Base-by-base conservation (phyloP, 53 echinoderm and acorn worm genomes). In the Pentamera pediparva region DNA sequence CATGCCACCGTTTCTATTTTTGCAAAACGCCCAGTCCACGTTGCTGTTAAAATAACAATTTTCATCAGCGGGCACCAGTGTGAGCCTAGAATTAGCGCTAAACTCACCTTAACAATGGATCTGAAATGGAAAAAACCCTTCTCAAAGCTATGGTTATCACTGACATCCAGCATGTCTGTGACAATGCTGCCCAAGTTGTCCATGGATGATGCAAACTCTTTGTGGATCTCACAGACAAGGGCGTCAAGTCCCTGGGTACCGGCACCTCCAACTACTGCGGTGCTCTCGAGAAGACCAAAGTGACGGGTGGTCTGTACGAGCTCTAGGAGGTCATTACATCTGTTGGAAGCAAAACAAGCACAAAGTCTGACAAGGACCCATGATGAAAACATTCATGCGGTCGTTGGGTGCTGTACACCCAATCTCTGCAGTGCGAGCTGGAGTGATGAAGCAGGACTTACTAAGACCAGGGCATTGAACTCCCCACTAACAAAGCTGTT, bases 181-280 rank as follows among this genome's bases (percentile, higher is more conserved):
- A 95, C 95, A 37, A 90, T 81, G 36, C 76, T 61, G 1, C 87
- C 85, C 35, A 95, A 95, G 32, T 74, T 80, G 22, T 95, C 85
- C 95, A 95, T 90, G 65, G 90, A 87, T 0, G 65, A 18, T 0
- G 81, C 76, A 62, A 90, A 95, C 61, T 95, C 90, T 39, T 72
- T 59, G 58, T 95, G 95, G 57, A 95, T 90, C 65, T 95, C 95
- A 29, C 95, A 62, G 32, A 95, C 95, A 6, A 95, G 84, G 12
- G 95, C 89, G 71, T 95, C 95, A 24, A 95, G 79, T 59, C 95
- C 90, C 70, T 95, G 87, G 37, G 95, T 95, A 6, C 95, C 95
- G 3, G 95, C 95, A 49, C 95, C 95, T 26, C 95, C 95, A 10
- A 95, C 95, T 77, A 90, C 95, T 0, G 95, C 95, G 0, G 95